These are phyloP conservation scores for Nebria brevicollis DNA, from an alignment of 2,888 invertebrate species.

Conservation along the genomic window DNA sequence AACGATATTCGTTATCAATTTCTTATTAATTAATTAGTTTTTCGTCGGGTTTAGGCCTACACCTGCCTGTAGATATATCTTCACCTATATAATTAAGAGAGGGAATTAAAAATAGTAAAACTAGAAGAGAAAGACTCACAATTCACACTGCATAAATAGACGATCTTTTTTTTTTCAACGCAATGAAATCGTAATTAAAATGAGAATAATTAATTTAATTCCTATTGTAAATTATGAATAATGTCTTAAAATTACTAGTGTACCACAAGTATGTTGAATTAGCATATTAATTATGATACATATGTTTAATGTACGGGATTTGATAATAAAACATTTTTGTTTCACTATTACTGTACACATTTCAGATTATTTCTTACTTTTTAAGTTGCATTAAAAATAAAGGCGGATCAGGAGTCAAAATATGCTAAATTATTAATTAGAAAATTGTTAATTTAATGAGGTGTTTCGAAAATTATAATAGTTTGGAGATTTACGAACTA, in stretches of 20 bases:
- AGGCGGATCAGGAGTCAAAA: background rate
- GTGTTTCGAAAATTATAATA: constrained; percentile 21
- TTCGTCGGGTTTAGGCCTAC: constrained; percentile 33
- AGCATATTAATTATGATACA: constrained; percentile 41
- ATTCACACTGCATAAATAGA: constrained; percentile 45
- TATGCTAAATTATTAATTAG: constrained; percentile 38
- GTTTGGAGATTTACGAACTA: background rate
- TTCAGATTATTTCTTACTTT: constrained; percentile 34
- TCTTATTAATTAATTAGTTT: constrained; percentile 34
- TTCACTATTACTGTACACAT: background rate
- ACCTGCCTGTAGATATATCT: constrained; percentile 39
- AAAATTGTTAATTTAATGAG: background rate
- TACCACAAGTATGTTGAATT: constrained; percentile 35
- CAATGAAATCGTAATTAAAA: constrained; percentile 44
- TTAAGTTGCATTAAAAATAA: background rate
- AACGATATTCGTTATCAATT: constrained; percentile 33
- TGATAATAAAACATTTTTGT: background rate
- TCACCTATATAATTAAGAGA: constrained; percentile 33
- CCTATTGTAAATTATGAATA: constrained; percentile 47
- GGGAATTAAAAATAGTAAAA: constrained; percentile 31
- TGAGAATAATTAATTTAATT: constrained; percentile 46
- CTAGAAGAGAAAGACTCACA: constrained; percentile 33
- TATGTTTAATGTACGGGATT: background rate
- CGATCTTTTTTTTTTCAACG: constrained; percentile 29
- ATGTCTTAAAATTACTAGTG: constrained; percentile 44